A percentile compares a stretch with the other conserved stretches of the same genome.
Conservation (phyloP, 2,797 vertebrate species). For the Margarornis squamiger region DNA sequence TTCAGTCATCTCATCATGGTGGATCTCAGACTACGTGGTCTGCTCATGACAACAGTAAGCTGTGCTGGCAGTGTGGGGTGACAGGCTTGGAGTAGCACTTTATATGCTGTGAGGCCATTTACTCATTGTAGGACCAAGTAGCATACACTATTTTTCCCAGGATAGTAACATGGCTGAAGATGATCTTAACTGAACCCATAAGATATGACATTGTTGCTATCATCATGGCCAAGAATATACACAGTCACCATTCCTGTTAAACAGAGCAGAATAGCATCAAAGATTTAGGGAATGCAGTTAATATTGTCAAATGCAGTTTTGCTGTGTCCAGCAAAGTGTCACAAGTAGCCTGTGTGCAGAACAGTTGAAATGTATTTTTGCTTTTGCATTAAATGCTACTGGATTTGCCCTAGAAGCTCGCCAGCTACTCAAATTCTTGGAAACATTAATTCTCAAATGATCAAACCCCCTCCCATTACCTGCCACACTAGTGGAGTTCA, state of each 20-base stretch:
- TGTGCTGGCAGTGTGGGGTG: neutral
- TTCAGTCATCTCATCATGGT: neutral
- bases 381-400: neutral
- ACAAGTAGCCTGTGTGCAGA: neutral
- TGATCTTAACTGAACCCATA: neutral
- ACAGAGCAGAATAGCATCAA: neutral
- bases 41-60: neutral
- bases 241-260: fast-evolving
- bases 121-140: neutral
- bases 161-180: neutral
- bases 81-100: neutral
- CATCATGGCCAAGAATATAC: neutral
- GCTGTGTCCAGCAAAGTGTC: neutral
- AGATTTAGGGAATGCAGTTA: neutral
- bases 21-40: neutral
- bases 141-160: neutral
- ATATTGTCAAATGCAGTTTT: neutral
- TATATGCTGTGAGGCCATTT: neutral
- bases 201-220: neutral
- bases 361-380: neutral
- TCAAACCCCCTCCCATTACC: neutral
- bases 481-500: neutral
- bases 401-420: neutral
- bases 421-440: neutral
- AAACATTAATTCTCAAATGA: neutral